Conservation (phyloP, 2,113 vertebrate genomes). For the Nothoprocta pentlandii region DNA sequence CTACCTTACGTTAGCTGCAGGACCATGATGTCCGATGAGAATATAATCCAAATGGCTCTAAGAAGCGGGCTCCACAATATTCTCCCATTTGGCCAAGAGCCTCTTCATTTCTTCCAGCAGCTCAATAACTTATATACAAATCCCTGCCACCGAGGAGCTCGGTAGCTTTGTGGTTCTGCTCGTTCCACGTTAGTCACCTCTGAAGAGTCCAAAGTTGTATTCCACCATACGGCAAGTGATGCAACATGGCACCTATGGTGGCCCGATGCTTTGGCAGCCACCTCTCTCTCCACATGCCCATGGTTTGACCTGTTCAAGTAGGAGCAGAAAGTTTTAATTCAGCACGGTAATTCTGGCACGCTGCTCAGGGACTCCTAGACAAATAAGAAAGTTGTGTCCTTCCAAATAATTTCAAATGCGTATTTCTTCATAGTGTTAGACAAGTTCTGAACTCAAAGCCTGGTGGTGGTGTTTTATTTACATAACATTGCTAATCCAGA, state of each 20-base stretch:
- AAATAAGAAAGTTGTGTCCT: not conserved
- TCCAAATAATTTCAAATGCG: not conserved
- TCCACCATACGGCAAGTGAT: not conserved
- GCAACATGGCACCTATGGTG: slow-evolving; percentile 23
- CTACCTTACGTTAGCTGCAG: slow-evolving; percentile 41
- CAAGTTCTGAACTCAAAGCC: not conserved
- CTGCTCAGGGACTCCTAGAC: rapidly evolving
- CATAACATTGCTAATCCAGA: not conserved
- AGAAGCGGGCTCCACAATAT: not conserved
- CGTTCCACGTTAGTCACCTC: not conserved
- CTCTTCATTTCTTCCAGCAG: not conserved
- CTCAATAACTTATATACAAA: not conserved
- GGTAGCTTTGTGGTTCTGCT: not conserved
- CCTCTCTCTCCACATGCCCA: not conserved
- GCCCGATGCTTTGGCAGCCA: not conserved
- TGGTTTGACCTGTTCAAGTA: slow-evolving; percentile 39
- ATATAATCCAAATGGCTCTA: slow-evolving; percentile 47
- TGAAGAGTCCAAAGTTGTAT: slow-evolving; percentile 19
- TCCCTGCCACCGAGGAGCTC: not conserved
- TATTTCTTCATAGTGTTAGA: not conserved
- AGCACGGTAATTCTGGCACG: not conserved
- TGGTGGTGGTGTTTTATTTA: not conserved
- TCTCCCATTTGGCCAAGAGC: not conserved
- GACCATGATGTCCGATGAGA: not conserved
- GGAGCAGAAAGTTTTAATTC: not conserved